Base-by-base conservation (phyloP, 2,113 vertebrate species). In the Nothobranchius kuhntae region DNA sequence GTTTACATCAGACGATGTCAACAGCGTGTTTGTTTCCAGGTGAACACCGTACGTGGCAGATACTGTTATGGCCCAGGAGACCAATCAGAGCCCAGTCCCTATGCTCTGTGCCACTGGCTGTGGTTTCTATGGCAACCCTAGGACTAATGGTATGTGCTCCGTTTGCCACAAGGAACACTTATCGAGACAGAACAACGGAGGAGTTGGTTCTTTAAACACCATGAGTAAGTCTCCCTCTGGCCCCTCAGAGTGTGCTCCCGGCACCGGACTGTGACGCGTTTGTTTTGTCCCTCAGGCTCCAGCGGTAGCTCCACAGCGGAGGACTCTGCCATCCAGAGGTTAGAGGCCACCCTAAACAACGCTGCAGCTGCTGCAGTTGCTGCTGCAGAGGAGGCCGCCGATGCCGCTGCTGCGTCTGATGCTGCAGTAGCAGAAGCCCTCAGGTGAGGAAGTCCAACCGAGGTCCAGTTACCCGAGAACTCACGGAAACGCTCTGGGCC, bases 111-210 rank as follows among this genome's bases (percentile, higher is more conserved):
- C 94, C 83, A 95, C 89, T 0, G 95, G 95, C 83, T 96, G 95
- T 21, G 95, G 95, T 51, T 96, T 96, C 86, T 96, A 95, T 17
- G 95, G 95, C 78, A 96, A 95, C 88, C 94, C 95, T 40, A 90
- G 94, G 40, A 96, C 95, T 84, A 95, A 93, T 26, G 95, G 95
- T 73, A 96, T 96, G 95, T 96, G 95, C 84, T 96, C 95, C 0
- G 93, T 96, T 53, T 96, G 95, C 92, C 95, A 96, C 17, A 96
- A 96, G 87, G 95, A 96, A 68, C 93, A 95, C 71, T 86, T 96
- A 53, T 95, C 94, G 56, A 89, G 94, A 35, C 95, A 95, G 80
- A 95, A 96, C 90, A 94, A 90, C 60, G 94, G 94, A 44, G 94
- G 93, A 65, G 89, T 95, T 47, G 88, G 81, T 77, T 90, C 95